phyloP scores from a whole-genome alignment of 2,113 vertebrate species.

The Trichechus manatus region DNA sequence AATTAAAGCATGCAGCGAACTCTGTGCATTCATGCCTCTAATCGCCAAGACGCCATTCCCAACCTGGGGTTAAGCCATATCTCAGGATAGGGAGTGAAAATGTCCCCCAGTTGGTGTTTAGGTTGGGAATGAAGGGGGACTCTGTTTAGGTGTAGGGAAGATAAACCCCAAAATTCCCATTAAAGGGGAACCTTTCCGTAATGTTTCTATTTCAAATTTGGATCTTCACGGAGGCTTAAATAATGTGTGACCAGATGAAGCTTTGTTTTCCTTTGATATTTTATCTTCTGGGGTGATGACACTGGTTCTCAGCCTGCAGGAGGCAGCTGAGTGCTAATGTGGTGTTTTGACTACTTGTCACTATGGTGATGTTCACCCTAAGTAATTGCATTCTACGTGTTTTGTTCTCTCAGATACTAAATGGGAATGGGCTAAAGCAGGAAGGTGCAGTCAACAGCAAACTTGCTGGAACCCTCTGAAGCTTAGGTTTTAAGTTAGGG shows the following conservation, averaged over 20 bases:
- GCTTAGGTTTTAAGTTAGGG: neutral
- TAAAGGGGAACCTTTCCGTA: constrained; percentile 70
- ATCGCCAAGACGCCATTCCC: constrained; percentile 29
- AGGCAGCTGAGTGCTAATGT: rapidly evolving
- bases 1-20: constrained; percentile 49
- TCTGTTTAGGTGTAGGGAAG: neutral
- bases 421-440: neutral
- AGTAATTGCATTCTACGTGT: neutral
- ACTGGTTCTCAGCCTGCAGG: neutral
- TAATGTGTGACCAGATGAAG: constrained; percentile 77
- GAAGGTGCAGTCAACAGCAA: neutral
- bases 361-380: neutral
- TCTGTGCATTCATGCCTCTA: neutral
- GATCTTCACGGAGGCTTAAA: neutral
- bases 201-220: constrained; percentile 20
- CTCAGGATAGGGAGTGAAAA: neutral
- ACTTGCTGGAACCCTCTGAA: neutral
- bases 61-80: neutral
- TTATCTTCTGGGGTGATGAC: neutral
- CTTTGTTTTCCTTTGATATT: constrained; percentile 24
- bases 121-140: constrained; percentile 25
- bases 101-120: constrained; percentile 20
- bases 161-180: constrained; percentile 49
- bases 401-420: neutral
- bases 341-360: neutral